Evolutionary conservation across 2,113 vertebrate species (phyloP), one percentile per base, ranked within the genome.

Genomic region (Scopus umbretta): DNA sequence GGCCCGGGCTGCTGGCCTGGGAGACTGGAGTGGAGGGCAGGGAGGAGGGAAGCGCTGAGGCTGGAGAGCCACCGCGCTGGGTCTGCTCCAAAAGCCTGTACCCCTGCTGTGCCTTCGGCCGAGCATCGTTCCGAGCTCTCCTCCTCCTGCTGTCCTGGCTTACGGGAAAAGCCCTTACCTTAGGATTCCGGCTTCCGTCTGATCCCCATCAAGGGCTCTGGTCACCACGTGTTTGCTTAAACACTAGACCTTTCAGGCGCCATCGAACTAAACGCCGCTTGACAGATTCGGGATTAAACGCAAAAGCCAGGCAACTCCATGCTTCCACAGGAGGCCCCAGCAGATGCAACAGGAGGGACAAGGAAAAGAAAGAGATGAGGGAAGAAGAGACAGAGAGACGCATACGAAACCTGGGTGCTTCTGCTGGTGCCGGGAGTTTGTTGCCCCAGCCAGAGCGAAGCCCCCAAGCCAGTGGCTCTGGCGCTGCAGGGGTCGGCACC

Each of bases 221-320:
- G 97, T 97, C 98, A 97, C 86, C 7, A 25, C 36, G 45, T 95
- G 26, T 97, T 97, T 97, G 97, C 96, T 98, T 96, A 98, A 98
- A 94, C 96, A 85, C 94, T 89, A 96, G 97, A 97, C 97, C 97
- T 98, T 97, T 95, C 96, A 96, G 97, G 97, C 65, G 58, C 95
- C 96, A 74, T 97, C 97, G 97, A 70, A 95, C 88, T 94, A 96
- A 98, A 98, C 97, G 94, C 50, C 84, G 90, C 89, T 96, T 96
- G 97, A 97, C 97, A 97, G 97, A 84, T 92, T 92, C 45, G 25
- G 98, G 98, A 98, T 98, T 97, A 97, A 97, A 85, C 87, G 79
- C 94, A 96, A 96, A 96, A 97, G 97, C 87, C 97, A 94, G 96
- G 96, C 96, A 98, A 97, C 98, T 97, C 97, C 81, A 53, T 82